Percentiles rank a stretch among this genome's conserved stretches.
Evolutionary conservation across 2,113 vertebrate species (phyloP).

Genomic region (Microtus oregoni): DNA sequence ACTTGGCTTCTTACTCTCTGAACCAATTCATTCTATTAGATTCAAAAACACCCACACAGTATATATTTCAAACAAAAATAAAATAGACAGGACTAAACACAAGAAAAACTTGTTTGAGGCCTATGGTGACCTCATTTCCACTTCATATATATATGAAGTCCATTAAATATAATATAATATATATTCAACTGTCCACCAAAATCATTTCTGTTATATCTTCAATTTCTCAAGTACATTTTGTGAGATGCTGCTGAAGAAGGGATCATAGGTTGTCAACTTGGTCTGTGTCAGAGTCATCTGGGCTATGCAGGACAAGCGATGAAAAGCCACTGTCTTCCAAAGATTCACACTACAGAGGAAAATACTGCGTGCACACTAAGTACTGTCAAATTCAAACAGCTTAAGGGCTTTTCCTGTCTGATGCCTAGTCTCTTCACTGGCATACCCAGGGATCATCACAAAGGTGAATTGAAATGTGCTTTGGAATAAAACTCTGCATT

Average conservation of each 20-base stretch:
- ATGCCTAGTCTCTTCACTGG: neutral
- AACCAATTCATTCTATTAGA: neutral
- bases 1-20: neutral
- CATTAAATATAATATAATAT: too few relatives aligned
- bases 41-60: neutral
- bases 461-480: conserved; percentile 46
- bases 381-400: conserved; percentile 64
- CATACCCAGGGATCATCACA: conserved; percentile 12
- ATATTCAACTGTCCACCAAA: neutral
- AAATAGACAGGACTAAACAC: neutral
- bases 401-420: conserved; percentile 68
- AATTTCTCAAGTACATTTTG: conserved; percentile 1
- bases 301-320: neutral
- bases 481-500: conserved; percentile 27
- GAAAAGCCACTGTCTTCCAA: conserved; percentile 25
- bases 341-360: conserved; percentile 8
- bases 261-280: neutral
- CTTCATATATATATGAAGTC: neutral
- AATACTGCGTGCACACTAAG: neutral
- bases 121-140: neutral
- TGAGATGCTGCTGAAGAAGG: neutral
- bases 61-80: neutral
- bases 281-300: neutral
- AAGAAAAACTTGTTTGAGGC: neutral
- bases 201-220: neutral